Base-by-base conservation (phyloP, 2,888 invertebrate species). In the Opisthograptis luteolata region DNA sequence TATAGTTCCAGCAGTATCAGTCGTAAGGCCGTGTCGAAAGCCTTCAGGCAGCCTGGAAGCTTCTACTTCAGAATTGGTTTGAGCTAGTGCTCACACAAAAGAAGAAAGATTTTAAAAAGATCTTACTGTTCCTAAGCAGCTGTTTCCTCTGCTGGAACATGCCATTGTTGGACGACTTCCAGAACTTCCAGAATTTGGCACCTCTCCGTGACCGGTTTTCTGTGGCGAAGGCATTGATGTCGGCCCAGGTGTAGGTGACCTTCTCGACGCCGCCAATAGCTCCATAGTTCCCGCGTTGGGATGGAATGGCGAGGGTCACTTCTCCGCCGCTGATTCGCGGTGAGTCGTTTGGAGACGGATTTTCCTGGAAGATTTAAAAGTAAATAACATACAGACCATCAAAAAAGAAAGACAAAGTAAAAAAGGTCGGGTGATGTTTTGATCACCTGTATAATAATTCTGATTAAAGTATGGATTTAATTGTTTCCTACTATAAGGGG, bases 231-330 rank as follows among this genome's bases (percentile, higher is more conserved):
- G 95, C 96, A 76, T 96, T 96, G 58, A 96, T 87, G 56, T 95
- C 94, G 35, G 93, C 93, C 96, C 96, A 96, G 2, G 95, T 93
- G 81, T 96, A 96, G 0, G 94, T 94, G 50, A 95, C 92, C 60
- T 87, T 87, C 63, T 90, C 89, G 1, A 72, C 61, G 1, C 80
- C 83, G 0, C 85, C 84, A 40, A 89, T 86, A 20, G 87, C 73
- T 0, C 89, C 89, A 66, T 90, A 90, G 68, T 78, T 86, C 17
- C 43, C 10, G 9, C 81, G 76, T 12, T 62, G 61, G 0, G 72
- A 28, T 1, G 81, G 79, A 31, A 88, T 74, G 2, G 81, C 62
- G 0, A 88, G 61, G 0, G 81, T 78, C 0, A 85, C 76, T 40
- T 88, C 86, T 0, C 74, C 77, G 0, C 73, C 80, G 27, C 87